Percentiles rank a stretch among this genome's conserved stretches.
Conservation (phyloP, 2,113 vertebrate genomes). For the Kryptolebias marmoratus region DNA sequence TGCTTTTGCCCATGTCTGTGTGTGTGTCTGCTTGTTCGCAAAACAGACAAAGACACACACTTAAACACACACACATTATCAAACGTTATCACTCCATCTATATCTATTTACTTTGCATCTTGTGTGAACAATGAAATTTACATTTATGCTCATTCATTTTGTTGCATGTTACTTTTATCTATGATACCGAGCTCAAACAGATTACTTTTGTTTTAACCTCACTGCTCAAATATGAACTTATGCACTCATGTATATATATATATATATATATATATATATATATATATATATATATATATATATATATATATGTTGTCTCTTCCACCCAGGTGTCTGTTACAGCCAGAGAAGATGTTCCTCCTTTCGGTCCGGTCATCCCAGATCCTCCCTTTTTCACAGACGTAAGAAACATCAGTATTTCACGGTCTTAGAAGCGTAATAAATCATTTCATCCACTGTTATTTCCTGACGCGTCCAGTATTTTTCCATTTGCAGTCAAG, state of each 20-base stretch:
- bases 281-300: too few relatives aligned
- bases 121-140: too few relatives aligned
- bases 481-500: neutral
- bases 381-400: conserved; percentile 80
- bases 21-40: too few relatives aligned
- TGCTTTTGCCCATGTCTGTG: too few relatives aligned
- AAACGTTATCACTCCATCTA: too few relatives aligned
- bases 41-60: too few relatives aligned
- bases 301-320: neutral
- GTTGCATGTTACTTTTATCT: neutral
- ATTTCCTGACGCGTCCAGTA: neutral
- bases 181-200: neutral
- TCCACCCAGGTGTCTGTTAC: conserved; percentile 74
- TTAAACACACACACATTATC: too few relatives aligned
- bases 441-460: neutral
- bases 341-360: conserved; percentile 80
- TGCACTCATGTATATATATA: neutral
- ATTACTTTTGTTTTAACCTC: neutral
- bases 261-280: too few relatives aligned
- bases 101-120: too few relatives aligned
- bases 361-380: conserved; percentile 79
- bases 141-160: neutral
- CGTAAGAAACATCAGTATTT: conserved; percentile 30
- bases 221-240: neutral
- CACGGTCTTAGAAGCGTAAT: neutral